Base-by-base conservation (phyloP, 2,888 invertebrate genomes). In the Pedicia rivosa region DNA sequence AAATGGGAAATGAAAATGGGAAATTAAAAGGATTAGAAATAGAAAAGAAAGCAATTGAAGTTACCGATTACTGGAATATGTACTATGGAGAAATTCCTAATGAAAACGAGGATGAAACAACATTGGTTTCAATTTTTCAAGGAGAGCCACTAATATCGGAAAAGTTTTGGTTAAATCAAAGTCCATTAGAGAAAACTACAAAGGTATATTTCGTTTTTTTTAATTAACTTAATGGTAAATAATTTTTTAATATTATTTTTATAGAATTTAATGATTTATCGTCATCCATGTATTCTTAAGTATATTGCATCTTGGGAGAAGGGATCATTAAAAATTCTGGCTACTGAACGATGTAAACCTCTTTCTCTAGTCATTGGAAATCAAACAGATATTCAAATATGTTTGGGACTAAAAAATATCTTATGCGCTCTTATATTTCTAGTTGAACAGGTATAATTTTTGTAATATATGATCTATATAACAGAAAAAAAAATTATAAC, bases 281-380 rank as follows among this genome's bases (percentile, higher is more conserved):
- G 90, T 0, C 90, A 91, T 62, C 91, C 91, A 1, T 78, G 75
- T 48, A 84, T 91, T 47, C 60, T 90, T 9, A 78, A 77, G 51
- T 90, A 83, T 53, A 68, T 87, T 43, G 77, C 79, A 16, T 78
- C 81, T 2, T 84, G 86, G 77, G 72, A 76, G 41, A 76, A 79
- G 48, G 71, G 76, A 29, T 77, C 78, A 8, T 78, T 76, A 43
- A 72, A 75, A 48, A 74, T 77, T 56, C 65, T 91, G 41, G 81
- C 81, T 2, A 84, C 87, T 2, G 90, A 91, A 58, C 76, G 74
- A 57, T 80, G 83, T 3, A 72, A 70, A 42, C 88, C 90, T 2
- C 62, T 91, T 10, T 66, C 72, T 19, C 71, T 74, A 48, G 66
- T 74, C 2, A 57, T 87, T 27, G 57, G 64, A 10, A 61, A 67